Evolutionary conservation across 2,113 vertebrate genomes (phyloP), one percentile per base, ranked within the genome.

Genomic region (Clarias batrachus): DNA sequence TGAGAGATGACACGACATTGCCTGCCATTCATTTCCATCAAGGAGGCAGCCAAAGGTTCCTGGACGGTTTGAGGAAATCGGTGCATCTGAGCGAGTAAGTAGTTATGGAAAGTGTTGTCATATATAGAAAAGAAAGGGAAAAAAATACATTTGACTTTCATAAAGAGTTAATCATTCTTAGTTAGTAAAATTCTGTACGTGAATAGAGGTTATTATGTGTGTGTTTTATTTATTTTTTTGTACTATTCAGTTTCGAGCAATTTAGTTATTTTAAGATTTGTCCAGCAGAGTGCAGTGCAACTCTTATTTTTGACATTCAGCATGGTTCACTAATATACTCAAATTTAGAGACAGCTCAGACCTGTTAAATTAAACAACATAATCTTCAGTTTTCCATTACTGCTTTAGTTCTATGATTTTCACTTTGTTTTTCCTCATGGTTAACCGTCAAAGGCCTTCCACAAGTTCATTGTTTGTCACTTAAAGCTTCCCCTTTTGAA

Each of bases 11-110:
- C 65, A 91, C 95, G 65, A 84, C 93, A 16, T 94, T 97, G 82
- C 97, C 98, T 65, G 92, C 96, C 84, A 95, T 99, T 87, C 97
- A 98, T 91, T 99, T 99, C 92, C 97, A 99, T 94, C 97, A 95
- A 83, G 98, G 98, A 79, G 97, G 97, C 87, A 97, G 96, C 94
- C 93, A 90, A 70, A 90, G 92, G 60, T 95, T 99, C 88, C 94
- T 99, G 93, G 96, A 97, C 89, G 94, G 92, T 91, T 95, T 99
- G 90, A 93, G 96, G 93, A 97, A 96, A 91, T 96, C 96, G 3
- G 93, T 97, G 89, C 92, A 93, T 79, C 95, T 99, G 81, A 96
- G 90, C 91, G 95, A 97, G 97, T 99, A 95, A 97, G 97, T 97
- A 93, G 52, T 48, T 21, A 37, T 56, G 37, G 9, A 57, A 52